Evolutionary conservation across 2,113 vertebrate genomes (phyloP).

Genomic region (Lagopus leucura): DNA sequence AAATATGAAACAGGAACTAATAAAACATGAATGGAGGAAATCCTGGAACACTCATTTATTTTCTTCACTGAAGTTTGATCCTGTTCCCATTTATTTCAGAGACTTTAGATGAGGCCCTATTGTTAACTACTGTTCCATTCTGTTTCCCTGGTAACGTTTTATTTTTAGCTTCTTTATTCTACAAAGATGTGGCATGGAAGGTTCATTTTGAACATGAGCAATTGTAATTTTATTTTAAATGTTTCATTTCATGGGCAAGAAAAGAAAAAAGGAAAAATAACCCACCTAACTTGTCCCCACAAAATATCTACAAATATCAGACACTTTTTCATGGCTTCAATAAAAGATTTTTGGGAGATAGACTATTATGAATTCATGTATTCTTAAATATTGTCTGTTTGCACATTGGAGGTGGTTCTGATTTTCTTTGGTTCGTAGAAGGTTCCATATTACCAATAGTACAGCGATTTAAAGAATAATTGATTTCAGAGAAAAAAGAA

Average conservation of each 20-base stretch:
- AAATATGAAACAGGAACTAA: neutral
- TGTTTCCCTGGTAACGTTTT: slow-evolving; percentile 64
- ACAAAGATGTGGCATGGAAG: slow-evolving; percentile 31
- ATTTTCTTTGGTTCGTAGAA: neutral
- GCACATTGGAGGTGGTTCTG: neutral
- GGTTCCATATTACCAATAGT: neutral
- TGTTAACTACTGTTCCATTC: slow-evolving; percentile 42
- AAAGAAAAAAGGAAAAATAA: neutral
- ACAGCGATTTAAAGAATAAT: neutral
- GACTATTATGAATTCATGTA: neutral
- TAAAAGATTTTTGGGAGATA: neutral
- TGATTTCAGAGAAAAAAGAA: neutral
- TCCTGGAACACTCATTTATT: neutral
- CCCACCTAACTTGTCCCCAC: neutral
- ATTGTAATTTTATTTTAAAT: slow-evolving; percentile 18
- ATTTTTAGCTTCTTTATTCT: slow-evolving; percentile 62
- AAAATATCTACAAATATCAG: neutral
- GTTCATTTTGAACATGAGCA: slow-evolving; percentile 15
- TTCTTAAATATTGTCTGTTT: neutral
- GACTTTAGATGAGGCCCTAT: slow-evolving; percentile 35
- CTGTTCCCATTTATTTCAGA: slow-evolving; percentile 22
- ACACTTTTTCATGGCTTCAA: neutral
- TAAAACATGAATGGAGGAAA: neutral
- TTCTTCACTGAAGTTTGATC: neutral
- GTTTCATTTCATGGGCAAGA: neutral